Evolutionary conservation across 2,888 invertebrate genomes (phyloP).

Genomic region (Myopa tessellatipennis): DNA sequence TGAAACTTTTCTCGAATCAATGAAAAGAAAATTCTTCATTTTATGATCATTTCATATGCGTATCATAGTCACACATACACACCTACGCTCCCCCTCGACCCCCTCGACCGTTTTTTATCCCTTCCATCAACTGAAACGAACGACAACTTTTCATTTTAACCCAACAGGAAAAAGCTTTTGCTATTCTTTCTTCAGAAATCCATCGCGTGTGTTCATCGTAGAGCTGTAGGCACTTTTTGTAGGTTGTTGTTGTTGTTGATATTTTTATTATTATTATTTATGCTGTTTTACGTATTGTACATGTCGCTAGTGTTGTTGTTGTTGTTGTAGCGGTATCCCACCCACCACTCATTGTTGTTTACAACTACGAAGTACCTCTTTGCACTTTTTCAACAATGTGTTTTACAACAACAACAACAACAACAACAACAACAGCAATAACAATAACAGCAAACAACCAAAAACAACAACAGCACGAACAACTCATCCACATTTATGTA

Average conservation of each 20-base stretch:
- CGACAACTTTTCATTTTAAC: not conserved
- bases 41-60: too few relatives aligned
- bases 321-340: not conserved
- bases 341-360: not conserved
- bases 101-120: not conserved
- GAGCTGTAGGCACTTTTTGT: not conserved
- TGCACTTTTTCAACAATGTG: too few relatives aligned
- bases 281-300: not conserved
- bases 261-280: not conserved
- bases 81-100: too few relatives aligned
- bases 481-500: not conserved
- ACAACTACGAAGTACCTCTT: too few relatives aligned
- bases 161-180: not conserved
- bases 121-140: not conserved
- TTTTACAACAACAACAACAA: not conserved
- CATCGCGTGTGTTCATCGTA: not conserved
- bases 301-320: not conserved
- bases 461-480: not conserved
- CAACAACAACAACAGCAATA: conserved; percentile 18
- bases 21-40: too few relatives aligned
- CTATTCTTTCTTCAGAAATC: not conserved
- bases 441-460: not conserved
- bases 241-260: conserved; percentile 4
- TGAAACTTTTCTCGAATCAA: too few relatives aligned
- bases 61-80: too few relatives aligned